These are phyloP conservation scores for Pyrgilauda ruficollis DNA, from an alignment of 2,113 vertebrate species.

Conservation along the genomic window DNA sequence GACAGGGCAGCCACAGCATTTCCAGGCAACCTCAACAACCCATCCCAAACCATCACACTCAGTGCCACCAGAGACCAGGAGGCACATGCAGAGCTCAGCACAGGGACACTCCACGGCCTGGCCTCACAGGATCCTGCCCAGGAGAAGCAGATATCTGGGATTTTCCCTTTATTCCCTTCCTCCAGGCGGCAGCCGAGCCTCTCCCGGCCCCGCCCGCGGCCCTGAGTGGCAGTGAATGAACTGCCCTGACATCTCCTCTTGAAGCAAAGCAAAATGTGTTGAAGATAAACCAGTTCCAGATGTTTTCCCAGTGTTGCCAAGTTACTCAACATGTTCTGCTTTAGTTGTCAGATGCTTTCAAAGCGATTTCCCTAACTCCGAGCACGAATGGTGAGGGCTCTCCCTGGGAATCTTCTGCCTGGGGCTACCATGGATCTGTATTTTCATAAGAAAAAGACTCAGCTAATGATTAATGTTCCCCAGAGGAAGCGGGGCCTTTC, in stretches of 20 bases:
- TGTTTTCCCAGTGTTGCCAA: conserved; percentile 63
- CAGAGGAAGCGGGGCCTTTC: conserved; percentile 56
- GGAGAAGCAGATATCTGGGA: not conserved
- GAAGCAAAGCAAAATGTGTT: conserved; percentile 59
- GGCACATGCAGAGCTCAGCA: not conserved
- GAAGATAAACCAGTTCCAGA: conserved; percentile 56
- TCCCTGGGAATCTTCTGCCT: conserved; percentile 64
- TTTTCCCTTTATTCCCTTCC: not conserved
- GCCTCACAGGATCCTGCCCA: not conserved
- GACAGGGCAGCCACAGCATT: not conserved
- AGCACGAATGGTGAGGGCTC: conserved; percentile 61
- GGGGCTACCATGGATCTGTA: conserved; percentile 56
- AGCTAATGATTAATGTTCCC: conserved; percentile 52
- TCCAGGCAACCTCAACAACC: not conserved
- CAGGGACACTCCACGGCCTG: rapidly evolving
- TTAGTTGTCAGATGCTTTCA: conserved; percentile 64
- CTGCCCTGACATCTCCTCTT: conserved; percentile 63
- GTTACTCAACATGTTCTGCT: conserved; percentile 65
- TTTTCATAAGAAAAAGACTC: conserved; percentile 55
- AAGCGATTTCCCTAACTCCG: conserved; percentile 58
- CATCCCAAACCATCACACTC: rapidly evolving
- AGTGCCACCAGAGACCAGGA: not conserved
- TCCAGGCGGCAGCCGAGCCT: not conserved
- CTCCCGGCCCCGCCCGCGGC: not conserved
- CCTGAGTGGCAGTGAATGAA: conserved; percentile 55